Conservation (phyloP, 2,888 invertebrate genomes). For the Ochropacha duplaris region DNA sequence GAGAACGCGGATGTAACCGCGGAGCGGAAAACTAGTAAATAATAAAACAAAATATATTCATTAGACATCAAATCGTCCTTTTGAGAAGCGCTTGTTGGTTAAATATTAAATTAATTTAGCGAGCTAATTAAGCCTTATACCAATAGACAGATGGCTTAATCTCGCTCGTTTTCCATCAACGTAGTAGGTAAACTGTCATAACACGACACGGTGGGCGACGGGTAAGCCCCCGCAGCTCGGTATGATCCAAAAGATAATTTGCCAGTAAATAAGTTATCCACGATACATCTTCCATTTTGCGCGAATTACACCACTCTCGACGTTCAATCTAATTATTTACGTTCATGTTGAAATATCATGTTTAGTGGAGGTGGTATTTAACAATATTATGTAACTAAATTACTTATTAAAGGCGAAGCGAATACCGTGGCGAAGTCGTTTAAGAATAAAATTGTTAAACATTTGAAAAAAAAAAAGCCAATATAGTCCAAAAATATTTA, state of each 20-base stretch:
- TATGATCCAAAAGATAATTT: slow-evolving; percentile 56
- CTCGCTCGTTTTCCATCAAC: background rate
- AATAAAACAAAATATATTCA: too few relatives aligned
- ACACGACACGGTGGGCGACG: slow-evolving; percentile 6
- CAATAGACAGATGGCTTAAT: slow-evolving; percentile 6
- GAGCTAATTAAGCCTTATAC: slow-evolving; percentile 8
- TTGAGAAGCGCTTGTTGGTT: background rate
- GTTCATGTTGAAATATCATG: slow-evolving; percentile 27
- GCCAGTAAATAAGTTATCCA: slow-evolving; percentile 63
- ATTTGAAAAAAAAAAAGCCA: too few relatives aligned
- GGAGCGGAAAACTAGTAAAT: too few relatives aligned
- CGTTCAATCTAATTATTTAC: slow-evolving; percentile 69
- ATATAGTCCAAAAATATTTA: too few relatives aligned
- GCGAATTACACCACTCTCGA: slow-evolving; percentile 76
- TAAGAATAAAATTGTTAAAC: too few relatives aligned
- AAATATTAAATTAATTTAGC: slow-evolving; percentile 6
- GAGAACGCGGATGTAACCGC: too few relatives aligned
- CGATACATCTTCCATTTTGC: slow-evolving; percentile 72
- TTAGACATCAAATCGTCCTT: background rate
- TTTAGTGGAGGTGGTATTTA: slow-evolving; percentile 38
- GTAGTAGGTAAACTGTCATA: slow-evolving; percentile 2
- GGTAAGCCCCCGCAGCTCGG: slow-evolving; percentile 17
- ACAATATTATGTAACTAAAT: background rate
- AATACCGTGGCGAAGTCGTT: too few relatives aligned
- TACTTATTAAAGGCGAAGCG: too few relatives aligned